phyloP scores from a whole-genome alignment of 2,888 invertebrate genomes.

The Agonopterix subpropinquella region DNA sequence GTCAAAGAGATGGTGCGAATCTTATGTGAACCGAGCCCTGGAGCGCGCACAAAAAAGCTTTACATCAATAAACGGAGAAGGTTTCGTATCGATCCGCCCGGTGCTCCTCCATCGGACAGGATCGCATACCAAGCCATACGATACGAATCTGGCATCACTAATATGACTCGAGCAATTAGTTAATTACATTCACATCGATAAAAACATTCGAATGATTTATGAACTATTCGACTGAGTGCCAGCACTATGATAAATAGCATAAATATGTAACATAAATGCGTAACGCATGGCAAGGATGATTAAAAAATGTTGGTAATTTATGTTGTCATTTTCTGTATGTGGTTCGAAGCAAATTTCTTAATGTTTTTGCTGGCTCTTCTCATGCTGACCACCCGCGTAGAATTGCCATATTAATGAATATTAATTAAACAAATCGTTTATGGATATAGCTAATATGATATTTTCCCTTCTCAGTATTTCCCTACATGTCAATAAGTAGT shows the following conservation, averaged over 20 bases:
- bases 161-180: conserved; percentile 40
- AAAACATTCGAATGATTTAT: conserved; percentile 31
- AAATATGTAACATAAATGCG: conserved; percentile 5
- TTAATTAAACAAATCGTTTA: conserved; percentile 5
- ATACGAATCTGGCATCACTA: conserved; percentile 38
- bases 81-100: conserved; percentile 2
- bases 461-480: background rate
- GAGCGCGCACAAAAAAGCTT: conserved; percentile 62
- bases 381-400: conserved; percentile 15
- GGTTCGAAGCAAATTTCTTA: conserved; percentile 3
- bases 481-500: too few relatives aligned
- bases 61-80: conserved; percentile 18
- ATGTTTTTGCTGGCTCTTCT: conserved; percentile 2
- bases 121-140: conserved; percentile 32
- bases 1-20: conserved; percentile 47
- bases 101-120: conserved; percentile 13
- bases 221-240: conserved; percentile 9
- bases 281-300: background rate
- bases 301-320: background rate
- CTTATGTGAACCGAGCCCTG: conserved; percentile 38
- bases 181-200: conserved; percentile 34
- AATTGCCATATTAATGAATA: conserved; percentile 13
- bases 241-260: conserved; percentile 17
- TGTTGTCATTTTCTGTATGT: conserved; percentile 1
- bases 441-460: too few relatives aligned